Base-by-base conservation (phyloP, 2,113 vertebrate species). In the Coptodon bakossiorum region DNA sequence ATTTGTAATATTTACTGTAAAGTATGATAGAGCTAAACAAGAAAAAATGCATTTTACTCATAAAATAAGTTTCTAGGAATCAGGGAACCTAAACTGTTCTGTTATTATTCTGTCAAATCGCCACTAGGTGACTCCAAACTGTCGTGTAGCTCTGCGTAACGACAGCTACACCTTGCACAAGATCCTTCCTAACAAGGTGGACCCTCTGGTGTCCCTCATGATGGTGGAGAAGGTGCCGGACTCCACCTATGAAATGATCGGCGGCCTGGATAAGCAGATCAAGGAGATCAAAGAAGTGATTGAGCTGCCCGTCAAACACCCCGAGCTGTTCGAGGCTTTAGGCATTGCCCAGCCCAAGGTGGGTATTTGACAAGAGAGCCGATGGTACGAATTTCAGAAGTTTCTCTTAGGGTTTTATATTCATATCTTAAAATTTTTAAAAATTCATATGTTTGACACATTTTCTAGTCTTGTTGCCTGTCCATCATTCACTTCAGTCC, bases 281-380 rank as follows among this genome's bases (percentile, higher is more conserved):
- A 99, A 99, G 88, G 99, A 99, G 91, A 99, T 99, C 93, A 99
- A 99, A 89, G 99, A 99, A 95, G 99, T 99, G 81, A 99, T 99
- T 0, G 99, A 99, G 94, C 95, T 99, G 91, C 99, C 99, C 0
- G 99, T 99, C 83, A 99, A 99, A 81, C 99, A 99, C 88, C 99
- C 99, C 0, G 98, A 99, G 93, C 97, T 99, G 27, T 99, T 99
- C 2, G 99, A 99, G 92, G 99, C 98, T 0, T 96, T 99, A 54
- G 99, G 99, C 73, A 99, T 99, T 0, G 99, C 98, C 12, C 99
- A 99, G 91, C 99, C 98, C 5, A 99, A 99, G 98, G 98, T 97
- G 87, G 43, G 94, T 31, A 56, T n/a, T 54, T 48, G 11, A 48
- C 7, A 22, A 16, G 27, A 83, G 5, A 38, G 34, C 4, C 1